Evolutionary conservation across 2,888 invertebrate genomes (phyloP).

Genomic region (Chrysotoxum bicinctum): DNA sequence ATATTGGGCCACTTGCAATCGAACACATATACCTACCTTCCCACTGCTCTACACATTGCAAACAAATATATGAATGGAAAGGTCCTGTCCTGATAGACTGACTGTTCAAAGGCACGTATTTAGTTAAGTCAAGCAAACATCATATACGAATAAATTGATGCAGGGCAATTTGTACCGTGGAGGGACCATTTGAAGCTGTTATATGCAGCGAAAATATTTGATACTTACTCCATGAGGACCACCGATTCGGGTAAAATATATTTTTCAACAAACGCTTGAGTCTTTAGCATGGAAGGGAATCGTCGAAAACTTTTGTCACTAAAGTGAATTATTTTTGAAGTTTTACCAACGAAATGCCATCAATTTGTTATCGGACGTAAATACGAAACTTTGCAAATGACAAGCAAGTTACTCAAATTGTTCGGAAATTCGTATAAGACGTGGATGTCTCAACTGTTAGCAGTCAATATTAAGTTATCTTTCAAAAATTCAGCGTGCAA

Average conservation of each 20-base stretch:
- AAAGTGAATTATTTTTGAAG: neutral
- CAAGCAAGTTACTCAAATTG: too few relatives aligned
- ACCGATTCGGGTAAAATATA: neutral
- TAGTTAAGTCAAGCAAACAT: slow-evolving; percentile 21
- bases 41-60: too few relatives aligned
- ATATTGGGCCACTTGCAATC: slow-evolving; percentile 11
- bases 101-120: slow-evolving; percentile 12
- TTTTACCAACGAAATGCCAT: neutral
- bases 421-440: too few relatives aligned
- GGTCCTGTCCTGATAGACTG: neutral
- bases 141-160: slow-evolving; percentile 4
- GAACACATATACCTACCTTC: neutral
- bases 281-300: neutral
- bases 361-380: neutral
- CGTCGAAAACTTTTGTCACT: neutral
- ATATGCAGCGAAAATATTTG: neutral
- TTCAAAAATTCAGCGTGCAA: too few relatives aligned
- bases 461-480: too few relatives aligned
- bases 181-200: neutral
- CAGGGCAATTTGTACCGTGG: neutral
- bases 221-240: neutral
- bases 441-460: too few relatives aligned
- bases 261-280: slow-evolving; percentile 16
- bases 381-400: too few relatives aligned
- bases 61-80: neutral